A percentile compares a stretch with the other conserved stretches of the same genome.
These are phyloP conservation scores for Tachystola acroxantha DNA, from an alignment of 2,888 invertebrate genomes.

Conservation along the genomic window DNA sequence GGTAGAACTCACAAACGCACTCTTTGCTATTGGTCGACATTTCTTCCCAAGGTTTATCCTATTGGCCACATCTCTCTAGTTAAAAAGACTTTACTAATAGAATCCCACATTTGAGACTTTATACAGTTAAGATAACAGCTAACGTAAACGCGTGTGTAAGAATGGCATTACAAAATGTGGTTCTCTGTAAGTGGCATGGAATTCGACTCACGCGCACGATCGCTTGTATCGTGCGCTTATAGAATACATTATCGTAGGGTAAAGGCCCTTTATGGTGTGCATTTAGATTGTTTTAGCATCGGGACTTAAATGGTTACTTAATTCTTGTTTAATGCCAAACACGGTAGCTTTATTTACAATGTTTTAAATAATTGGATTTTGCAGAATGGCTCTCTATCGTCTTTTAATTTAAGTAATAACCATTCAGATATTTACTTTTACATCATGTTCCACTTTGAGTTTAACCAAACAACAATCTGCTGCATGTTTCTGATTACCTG, in stretches of 20 bases:
- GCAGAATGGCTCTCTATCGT: no score
- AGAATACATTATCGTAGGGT: constrained; percentile 52
- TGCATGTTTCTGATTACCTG: no score
- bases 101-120: constrained; percentile 21
- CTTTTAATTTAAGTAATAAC: no score
- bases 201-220: constrained; percentile 33
- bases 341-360: background rate
- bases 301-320: constrained; percentile 26
- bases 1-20: constrained; percentile 16
- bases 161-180: constrained; percentile 31
- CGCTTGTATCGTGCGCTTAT: constrained; percentile 30
- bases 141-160: constrained; percentile 20
- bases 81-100: background rate
- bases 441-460: no score
- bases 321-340: background rate
- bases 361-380: background rate
- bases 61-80: constrained; percentile 29
- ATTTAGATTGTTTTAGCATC: constrained; percentile 54
- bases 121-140: constrained; percentile 27
- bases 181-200: constrained; percentile 36
- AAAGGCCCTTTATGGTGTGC: constrained; percentile 50
- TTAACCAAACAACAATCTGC: no score
- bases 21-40: constrained; percentile 32
- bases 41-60: constrained; percentile 22
- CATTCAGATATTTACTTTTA: no score